Percentiles rank a stretch among this genome's conserved stretches.
Evolutionary conservation across 2,797 vertebrate species (phyloP).

Genomic region (Mallotus villosus): DNA sequence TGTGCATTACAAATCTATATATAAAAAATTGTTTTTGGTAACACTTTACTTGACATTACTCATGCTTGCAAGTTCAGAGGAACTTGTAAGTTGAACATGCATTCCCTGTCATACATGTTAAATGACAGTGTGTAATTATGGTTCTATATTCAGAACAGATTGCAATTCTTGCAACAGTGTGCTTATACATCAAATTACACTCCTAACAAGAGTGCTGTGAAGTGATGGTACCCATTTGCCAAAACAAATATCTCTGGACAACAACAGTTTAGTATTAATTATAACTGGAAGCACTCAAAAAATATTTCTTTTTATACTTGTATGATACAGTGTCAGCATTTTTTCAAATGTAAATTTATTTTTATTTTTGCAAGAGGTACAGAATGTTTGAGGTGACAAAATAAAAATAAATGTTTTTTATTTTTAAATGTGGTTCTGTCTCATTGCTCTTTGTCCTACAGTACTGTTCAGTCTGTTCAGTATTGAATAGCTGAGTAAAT

Average conservation of each 20-base stretch:
- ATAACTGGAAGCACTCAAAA: too few species aligned
- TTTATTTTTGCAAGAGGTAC: neutral
- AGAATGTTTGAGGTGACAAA: constrained; percentile 1
- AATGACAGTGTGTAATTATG: too few species aligned
- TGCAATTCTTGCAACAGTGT: too few species aligned
- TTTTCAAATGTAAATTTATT: neutral
- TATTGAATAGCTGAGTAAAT: neutral
- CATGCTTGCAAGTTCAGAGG: too few species aligned
- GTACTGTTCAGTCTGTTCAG: too few species aligned
- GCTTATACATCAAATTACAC: too few species aligned
- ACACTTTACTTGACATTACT: too few species aligned
- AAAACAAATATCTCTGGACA: neutral
- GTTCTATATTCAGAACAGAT: too few species aligned
- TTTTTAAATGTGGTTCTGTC: constrained; percentile 5
- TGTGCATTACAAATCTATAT: constrained; percentile 12
- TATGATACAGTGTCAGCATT: constrained; percentile 6
- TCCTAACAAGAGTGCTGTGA: too few species aligned
- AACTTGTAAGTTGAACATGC: too few species aligned
- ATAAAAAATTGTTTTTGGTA: neutral
- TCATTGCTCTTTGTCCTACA: neutral
- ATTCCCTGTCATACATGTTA: too few species aligned
- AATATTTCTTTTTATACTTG: neutral
- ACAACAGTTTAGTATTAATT: too few species aligned
- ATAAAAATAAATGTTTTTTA: constrained; percentile 8
- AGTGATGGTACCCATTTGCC: neutral